phyloP scores from a whole-genome alignment of 2,888 invertebrate genomes.

The Dolichomitus sp. region DNA sequence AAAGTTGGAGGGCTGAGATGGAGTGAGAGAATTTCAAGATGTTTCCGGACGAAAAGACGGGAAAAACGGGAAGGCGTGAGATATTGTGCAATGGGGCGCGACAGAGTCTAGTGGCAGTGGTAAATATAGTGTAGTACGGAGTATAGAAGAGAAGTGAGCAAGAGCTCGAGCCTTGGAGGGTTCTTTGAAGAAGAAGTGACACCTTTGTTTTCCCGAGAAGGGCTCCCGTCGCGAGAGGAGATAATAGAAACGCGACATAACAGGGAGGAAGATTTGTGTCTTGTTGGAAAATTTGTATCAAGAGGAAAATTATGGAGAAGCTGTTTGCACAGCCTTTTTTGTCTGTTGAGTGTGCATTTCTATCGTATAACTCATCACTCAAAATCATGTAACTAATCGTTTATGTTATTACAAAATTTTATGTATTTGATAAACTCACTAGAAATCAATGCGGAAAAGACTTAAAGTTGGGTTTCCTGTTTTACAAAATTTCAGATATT shows the following conservation, averaged over 20 bases:
- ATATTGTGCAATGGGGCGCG: slow-evolving; percentile 54
- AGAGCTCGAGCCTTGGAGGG: slow-evolving; percentile 68
- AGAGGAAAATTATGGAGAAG: neutral
- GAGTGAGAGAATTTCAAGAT: slow-evolving; percentile 67
- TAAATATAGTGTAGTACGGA: slow-evolving; percentile 55
- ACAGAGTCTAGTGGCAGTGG: slow-evolving; percentile 31
- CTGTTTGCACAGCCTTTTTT: neutral
- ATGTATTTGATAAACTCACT: neutral
- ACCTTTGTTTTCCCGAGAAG: slow-evolving; percentile 78
- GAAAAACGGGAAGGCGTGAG: slow-evolving; percentile 63
- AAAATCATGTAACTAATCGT: neutral
- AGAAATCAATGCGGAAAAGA: neutral
- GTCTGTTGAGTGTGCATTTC: neutral
- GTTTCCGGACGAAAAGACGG: slow-evolving; percentile 73
- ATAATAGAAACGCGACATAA: slow-evolving; percentile 24
- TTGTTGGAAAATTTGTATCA: slow-evolving; percentile 20
- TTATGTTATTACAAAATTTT: neutral
- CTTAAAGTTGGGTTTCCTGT: neutral
- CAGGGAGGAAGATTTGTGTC: neutral
- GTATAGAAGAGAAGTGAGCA: slow-evolving; percentile 52
- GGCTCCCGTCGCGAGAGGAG: slow-evolving; percentile 22
- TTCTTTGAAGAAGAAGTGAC: slow-evolving; percentile 79
- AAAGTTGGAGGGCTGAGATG: slow-evolving; percentile 52
- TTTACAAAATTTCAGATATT: neutral
- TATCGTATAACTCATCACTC: neutral